Evolutionary conservation across 2,113 vertebrate genomes (phyloP).

Genomic region (Spermophilus dauricus): DNA sequence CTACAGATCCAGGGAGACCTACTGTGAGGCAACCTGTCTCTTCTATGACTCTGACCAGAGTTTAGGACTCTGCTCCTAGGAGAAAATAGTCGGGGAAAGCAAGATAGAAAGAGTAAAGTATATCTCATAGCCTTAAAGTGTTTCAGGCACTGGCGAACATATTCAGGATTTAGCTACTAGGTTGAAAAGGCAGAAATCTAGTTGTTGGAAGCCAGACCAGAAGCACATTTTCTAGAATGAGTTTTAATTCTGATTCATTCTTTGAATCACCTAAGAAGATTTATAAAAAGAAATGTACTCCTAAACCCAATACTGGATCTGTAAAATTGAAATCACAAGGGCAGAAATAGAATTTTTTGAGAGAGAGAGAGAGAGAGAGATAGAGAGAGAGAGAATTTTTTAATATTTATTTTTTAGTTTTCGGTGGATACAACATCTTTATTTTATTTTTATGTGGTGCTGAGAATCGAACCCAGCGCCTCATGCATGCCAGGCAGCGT

Average conservation of each 20-base stretch:
- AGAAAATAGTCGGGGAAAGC: not conserved
- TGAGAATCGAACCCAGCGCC: too few relatives aligned
- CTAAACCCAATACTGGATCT: not conserved
- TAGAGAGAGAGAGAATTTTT: too few relatives aligned
- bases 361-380: too few relatives aligned
- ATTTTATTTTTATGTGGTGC: too few relatives aligned
- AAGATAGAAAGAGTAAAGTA: not conserved
- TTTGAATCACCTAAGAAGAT: not conserved
- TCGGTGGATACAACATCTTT: too few relatives aligned
- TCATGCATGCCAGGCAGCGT: too few relatives aligned
- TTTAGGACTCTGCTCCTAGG: not conserved
- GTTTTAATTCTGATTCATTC: not conserved
- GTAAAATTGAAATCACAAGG: not conserved
- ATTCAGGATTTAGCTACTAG: not conserved
- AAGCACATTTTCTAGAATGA: not conserved
- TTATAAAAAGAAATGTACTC: not conserved
- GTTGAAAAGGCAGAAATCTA: not conserved
- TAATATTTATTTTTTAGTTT: too few relatives aligned
- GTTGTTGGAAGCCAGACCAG: not conserved
- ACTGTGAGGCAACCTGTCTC: not conserved
- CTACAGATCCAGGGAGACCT: not conserved
- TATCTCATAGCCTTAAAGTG: not conserved
- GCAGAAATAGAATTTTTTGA: not conserved
- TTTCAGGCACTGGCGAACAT: not conserved
- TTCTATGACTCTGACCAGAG: not conserved